A percentile compares a stretch with the other conserved stretches of the same genome.
Conservation (phyloP, 2,888 invertebrate genomes). For the Aproaerema taeniolella region DNA sequence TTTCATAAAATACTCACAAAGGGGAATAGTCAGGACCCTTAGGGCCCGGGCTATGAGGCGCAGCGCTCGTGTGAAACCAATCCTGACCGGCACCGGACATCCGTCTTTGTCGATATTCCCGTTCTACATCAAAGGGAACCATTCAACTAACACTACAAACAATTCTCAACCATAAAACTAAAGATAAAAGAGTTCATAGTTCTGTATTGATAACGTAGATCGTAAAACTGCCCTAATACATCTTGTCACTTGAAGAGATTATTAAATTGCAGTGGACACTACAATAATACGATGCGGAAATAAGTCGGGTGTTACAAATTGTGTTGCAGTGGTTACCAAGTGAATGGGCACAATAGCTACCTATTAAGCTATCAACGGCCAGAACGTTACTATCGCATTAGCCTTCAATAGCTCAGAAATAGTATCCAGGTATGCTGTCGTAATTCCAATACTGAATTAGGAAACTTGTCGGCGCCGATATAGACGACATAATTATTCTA, state of each 20-base stretch:
- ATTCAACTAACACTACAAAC: constrained; percentile 39
- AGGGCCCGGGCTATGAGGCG: too few species aligned
- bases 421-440: constrained; percentile 3
- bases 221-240: constrained; percentile 55
- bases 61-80: constrained; percentile 70
- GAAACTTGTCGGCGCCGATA: constrained; percentile 13
- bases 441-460: constrained; percentile 10
- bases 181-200: constrained; percentile 29
- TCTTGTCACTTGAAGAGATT: constrained; percentile 58
- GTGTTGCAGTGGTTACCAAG: constrained; percentile 25
- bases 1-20: too few species aligned
- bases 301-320: constrained; percentile 48
- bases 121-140: constrained; percentile 72
- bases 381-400: constrained; percentile 3
- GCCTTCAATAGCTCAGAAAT: constrained; percentile 10
- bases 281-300: constrained; percentile 57
- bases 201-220: constrained; percentile 24
- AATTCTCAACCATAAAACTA: constrained; percentile 51
- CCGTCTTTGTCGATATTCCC: constrained; percentile 76
- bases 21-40: too few species aligned
- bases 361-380: constrained; percentile 7
- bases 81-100: constrained; percentile 77
- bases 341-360: constrained; percentile 9
- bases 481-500: constrained; percentile 4
- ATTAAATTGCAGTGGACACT: constrained; percentile 61